Percentiles rank a stretch among this genome's conserved stretches.
phyloP scores from a whole-genome alignment of 2,113 vertebrate genomes.

The Nannobrachium achirus region DNA sequence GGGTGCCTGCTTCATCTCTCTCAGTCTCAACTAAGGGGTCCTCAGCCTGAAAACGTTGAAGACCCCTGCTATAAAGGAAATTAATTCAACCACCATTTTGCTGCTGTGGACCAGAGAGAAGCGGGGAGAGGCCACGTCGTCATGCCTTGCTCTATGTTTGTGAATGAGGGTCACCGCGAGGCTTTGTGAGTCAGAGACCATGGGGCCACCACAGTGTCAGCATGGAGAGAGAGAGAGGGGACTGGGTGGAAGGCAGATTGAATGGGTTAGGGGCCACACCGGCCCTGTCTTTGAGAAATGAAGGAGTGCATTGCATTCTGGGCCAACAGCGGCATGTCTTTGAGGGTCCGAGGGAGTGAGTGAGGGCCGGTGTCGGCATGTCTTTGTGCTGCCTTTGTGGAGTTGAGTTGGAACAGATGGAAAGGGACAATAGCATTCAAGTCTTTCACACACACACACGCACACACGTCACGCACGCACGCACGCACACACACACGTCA shows the following conservation, averaged over 20 bases:
- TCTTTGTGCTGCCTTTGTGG: conserved; percentile 64
- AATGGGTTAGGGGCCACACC: conserved; percentile 59
- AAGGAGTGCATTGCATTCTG: conserved; percentile 59
- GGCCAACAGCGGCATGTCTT: conserved; percentile 43
- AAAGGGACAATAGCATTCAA: conserved; percentile 33
- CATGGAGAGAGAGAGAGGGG: conserved; percentile 32
- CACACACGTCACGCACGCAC: conserved; percentile 7
- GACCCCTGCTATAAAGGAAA: no score
- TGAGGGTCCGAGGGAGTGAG: conserved; percentile 25
- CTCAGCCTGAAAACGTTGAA: no score
- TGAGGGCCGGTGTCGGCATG: conserved; percentile 18
- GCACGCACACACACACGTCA: conserved; percentile 18
- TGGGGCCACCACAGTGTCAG: conserved; percentile 48
- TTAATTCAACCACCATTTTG: no score
- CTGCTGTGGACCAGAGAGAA: not conserved
- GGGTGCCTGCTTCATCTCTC: no score
- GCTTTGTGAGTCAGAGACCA: conserved; percentile 52
- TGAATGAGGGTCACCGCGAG: conserved; percentile 60
- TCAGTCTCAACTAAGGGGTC: no score
- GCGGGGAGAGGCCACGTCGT: conserved; percentile 1
- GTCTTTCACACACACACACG: conserved; percentile 25
- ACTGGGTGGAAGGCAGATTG: conserved; percentile 44
- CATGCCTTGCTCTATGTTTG: conserved; percentile 52
- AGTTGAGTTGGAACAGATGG: conserved; percentile 49
- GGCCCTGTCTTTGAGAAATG: conserved; percentile 45